phyloP scores from a whole-genome alignment of 2,797 vertebrate species.

The Chaenodraco wilsoni region DNA sequence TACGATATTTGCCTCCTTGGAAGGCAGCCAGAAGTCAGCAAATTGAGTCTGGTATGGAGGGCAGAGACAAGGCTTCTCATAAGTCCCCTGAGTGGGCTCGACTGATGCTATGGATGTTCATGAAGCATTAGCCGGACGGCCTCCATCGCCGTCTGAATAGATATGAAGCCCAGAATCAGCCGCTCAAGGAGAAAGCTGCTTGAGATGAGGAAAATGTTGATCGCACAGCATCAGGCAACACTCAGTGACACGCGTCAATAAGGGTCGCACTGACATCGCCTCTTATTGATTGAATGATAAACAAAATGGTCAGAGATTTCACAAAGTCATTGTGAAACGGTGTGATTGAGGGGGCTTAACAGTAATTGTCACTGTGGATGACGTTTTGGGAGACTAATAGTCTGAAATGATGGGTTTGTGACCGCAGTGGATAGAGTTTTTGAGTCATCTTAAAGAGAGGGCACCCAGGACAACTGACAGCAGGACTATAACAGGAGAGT shows the following conservation, averaged over 20 bases:
- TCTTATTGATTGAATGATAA: conserved; percentile 40
- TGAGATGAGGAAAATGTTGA: conserved; percentile 44
- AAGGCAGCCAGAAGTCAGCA: conserved; percentile 62
- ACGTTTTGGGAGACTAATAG: conserved; percentile 44
- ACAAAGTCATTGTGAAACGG: conserved; percentile 46
- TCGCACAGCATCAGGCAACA: conserved; percentile 18
- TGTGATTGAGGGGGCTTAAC: conserved; percentile 45
- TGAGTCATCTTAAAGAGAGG: conserved; percentile 59
- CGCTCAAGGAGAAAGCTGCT: conserved; percentile 43
- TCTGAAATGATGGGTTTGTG: conserved; percentile 62
- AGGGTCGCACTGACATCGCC: conserved; percentile 25
- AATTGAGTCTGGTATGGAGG: conserved; percentile 73
- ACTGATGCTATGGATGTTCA: conserved; percentile 50
- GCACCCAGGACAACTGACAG: conserved; percentile 61
- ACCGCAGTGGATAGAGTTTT: conserved; percentile 44
- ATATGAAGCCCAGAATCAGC: conserved; percentile 52
- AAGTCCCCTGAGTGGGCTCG: conserved; percentile 73
- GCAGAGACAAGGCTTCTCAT: conserved; percentile 69
- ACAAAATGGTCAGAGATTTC: conserved; percentile 37
- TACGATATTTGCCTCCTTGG: conserved; percentile 67
- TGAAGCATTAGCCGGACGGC: conserved; percentile 61
- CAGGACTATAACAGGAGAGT: conserved; percentile 48
- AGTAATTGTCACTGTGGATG: conserved; percentile 61
- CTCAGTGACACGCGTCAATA: conserved; percentile 41
- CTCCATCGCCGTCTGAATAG: conserved; percentile 58